Evolutionary conservation across 1,140 invertebrate species (phyloP).

Genomic region (Bombus haemorrhoidalis): DNA sequence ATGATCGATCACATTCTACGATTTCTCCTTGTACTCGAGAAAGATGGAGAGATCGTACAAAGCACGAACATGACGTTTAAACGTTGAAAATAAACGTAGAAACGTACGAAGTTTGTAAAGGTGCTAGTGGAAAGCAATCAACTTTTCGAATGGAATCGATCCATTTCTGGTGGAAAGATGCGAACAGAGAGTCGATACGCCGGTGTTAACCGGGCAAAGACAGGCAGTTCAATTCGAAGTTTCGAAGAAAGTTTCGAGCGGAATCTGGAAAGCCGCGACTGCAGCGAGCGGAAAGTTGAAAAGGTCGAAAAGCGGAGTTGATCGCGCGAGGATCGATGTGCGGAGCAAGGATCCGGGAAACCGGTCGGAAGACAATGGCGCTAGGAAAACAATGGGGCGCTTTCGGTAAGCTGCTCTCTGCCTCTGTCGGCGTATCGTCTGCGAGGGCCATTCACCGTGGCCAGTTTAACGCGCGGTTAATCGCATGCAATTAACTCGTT

Average conservation of each 20-base stretch:
- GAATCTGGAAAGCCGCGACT: neutral
- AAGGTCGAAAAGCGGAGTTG: constrained; percentile 7
- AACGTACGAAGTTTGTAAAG: neutral
- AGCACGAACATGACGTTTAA: neutral
- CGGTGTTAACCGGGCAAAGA: neutral
- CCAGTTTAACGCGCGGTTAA: constrained; percentile 62
- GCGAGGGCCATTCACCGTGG: neutral
- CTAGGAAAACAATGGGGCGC: constrained; percentile 38
- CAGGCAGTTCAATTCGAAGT: neutral
- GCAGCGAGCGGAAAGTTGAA: neutral
- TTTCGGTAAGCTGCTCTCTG: constrained; percentile 37
- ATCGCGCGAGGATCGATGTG: constrained; percentile 12
- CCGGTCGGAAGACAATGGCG: neutral
- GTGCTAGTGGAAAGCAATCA: too few relatives aligned
- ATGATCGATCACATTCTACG: neutral
- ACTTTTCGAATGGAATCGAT: neutral
- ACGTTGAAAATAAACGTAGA: neutral
- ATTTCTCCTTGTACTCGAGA: neutral
- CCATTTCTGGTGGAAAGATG: neutral
- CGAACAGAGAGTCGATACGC: neutral
- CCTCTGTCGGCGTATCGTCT: neutral
- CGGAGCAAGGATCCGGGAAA: neutral
- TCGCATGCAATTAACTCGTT: constrained; percentile 68
- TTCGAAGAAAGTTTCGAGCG: neutral
- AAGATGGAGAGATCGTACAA: neutral